Base-by-base conservation (phyloP, 2,888 invertebrate species). In the Drosophila mimetica region DNA sequence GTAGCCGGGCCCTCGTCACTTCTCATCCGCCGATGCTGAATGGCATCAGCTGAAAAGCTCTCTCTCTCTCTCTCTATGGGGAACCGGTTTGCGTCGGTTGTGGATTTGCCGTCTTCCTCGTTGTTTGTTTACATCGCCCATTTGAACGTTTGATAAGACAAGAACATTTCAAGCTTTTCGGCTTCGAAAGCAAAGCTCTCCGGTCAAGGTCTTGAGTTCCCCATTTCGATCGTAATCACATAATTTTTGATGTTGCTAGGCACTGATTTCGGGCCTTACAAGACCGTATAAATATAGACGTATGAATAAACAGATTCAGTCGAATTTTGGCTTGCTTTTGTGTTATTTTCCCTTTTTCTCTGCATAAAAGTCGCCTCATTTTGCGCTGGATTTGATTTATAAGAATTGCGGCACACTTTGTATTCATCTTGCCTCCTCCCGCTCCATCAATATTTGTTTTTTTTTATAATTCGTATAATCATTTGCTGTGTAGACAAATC, bases 51-150 rank as follows among this genome's bases (percentile, higher is more conserved):
- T 48, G 32, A 36, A 61, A 57, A 75, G 75, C 85, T 85, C 60
- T 53, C 20, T 51, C 69, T 18, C 44, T 52, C 32, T 48, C 34
- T 22, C 50, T 34, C 11, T 20, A 4, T 37, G 8, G 42, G 53
- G 41, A 80, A 76, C 80, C 72, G 77, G 83, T 86, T 83, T 37
- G 14, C 18, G 64, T 63, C 72, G 71, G 80, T 78, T 78, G 67
- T 51, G 36, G 34, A 36, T 52, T 72, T 54, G 80, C 48, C 51
- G 70, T 75, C 75, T 86, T 83, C 77, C 85, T 76, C 74, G 65
- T 71, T 72, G 67, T 78, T 83, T 86, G 83, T 86, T 86, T 78
- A 83, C 86, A 72, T 77, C 52, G 22, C 41, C 36, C 16, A 70
- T 37, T 41, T 46, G 30, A 50, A 16, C 44, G 50, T 58, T 59